Conservation (phyloP, 2,888 invertebrate genomes). For the Hyposoter dolosus region DNA sequence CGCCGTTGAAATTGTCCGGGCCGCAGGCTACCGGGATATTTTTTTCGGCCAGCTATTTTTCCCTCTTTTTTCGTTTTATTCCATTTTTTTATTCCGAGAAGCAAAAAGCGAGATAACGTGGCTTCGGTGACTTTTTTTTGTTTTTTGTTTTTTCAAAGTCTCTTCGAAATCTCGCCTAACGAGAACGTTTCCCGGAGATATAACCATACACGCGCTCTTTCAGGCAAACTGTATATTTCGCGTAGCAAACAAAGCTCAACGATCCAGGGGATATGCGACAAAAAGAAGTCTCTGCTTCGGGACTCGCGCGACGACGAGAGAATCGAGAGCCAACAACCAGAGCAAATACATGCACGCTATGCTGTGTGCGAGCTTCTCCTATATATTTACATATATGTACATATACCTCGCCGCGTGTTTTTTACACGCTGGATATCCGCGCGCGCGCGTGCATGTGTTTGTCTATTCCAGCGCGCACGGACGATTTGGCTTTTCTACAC, state of each 20-base stretch:
- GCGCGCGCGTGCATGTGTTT: not conserved
- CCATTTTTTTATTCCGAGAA: not conserved
- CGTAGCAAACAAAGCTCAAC: constrained; percentile 57
- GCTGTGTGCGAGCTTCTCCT: not conserved
- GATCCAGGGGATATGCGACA: constrained; percentile 50
- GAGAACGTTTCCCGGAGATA: not conserved
- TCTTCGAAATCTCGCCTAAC: constrained; percentile 4
- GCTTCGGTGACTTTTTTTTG: not conserved
- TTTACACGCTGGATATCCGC: not conserved
- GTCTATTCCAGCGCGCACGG: constrained; percentile 26
- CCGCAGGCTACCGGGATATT: not conserved
- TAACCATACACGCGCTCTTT: not conserved
- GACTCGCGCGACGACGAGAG: not conserved
- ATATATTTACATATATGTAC: not conserved
- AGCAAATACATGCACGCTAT: not conserved
- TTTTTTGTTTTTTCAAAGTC: not conserved
- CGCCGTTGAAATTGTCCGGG: not conserved
- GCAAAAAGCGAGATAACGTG: not conserved
- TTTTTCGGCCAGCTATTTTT: not conserved
- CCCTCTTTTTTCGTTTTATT: not conserved
- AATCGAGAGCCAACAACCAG: not conserved
- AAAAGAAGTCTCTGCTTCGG: constrained; percentile 17
- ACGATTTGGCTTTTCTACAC: constrained; percentile 51
- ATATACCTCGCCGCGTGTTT: not conserved
- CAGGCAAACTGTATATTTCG: constrained; percentile 1